Evolutionary conservation across 2,888 invertebrate species (phyloP), one percentile per base, ranked within the genome.

Genomic region (Amphipoea oculea): DNA sequence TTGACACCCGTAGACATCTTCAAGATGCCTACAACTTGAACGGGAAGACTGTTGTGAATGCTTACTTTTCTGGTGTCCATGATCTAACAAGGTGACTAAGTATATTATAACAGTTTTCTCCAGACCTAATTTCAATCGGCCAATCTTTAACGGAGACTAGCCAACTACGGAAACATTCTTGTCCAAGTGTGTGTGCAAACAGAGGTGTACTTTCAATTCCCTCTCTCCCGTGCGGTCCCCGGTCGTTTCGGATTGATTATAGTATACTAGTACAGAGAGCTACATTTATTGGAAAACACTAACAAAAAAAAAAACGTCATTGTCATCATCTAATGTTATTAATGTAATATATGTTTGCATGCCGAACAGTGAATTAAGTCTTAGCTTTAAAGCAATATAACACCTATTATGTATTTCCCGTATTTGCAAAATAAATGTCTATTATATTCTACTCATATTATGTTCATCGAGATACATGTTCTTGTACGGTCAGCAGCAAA

Each of bases 1-100:
- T 93, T 6, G 67, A 92, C 51, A 72, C 89, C 6, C 70, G 73
- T 0, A 51, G 82, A 51, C 92, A 91, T 65, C 51, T 68, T n/a
- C 45, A 29, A 45, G 1, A 20, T 51, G 2, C 48, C 36, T 90
- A n/a, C 79, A 79, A 48, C 78, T 83, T 81, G 48, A 85, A 67
- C 5, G 72, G 80, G 7, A 80, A 79, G 57, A 57, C 63, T 29
- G 72, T 80, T 14, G 0, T 80, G 29, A 79, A 80, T 51, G 79
- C 79, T 4, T 60, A 71, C 40, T 60, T 80, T 2, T 57, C 29
- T 14, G 57, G 66, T 42, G 29, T 79, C n/a, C n/a, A 48, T 36
- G 65, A 79, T 57, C 20, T 17, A 17, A 79, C 70, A 23, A 79
- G 70, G 76, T 76, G 4, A 76, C n/a, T n/a, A 23, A 67, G 51